phyloP scores from a whole-genome alignment of 1,140 invertebrate species.

The Drosophila grimshawi region DNA sequence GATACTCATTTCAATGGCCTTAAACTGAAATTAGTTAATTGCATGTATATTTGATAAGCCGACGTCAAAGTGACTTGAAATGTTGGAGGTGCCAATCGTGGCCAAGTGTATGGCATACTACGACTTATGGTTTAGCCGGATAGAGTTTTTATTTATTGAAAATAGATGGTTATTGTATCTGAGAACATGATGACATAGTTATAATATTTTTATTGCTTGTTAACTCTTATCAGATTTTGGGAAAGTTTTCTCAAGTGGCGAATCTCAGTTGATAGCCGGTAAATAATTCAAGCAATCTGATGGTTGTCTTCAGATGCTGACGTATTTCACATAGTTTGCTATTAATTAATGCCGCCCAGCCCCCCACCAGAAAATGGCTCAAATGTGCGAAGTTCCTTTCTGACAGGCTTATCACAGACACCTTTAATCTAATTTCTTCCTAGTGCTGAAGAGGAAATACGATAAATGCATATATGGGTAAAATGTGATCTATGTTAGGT shows the following conservation, averaged over 20 bases:
- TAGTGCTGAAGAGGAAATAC: no score
- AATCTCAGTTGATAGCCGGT: background rate
- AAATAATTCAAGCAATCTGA: background rate
- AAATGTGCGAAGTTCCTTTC: no score
- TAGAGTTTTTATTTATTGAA: background rate
- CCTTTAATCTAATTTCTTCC: no score
- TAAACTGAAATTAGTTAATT: no score
- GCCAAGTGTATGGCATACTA: background rate
- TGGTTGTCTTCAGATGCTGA: background rate
- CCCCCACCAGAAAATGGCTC: background rate
- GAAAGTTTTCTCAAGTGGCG: constrained; percentile 23
- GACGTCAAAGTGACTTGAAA: no score
- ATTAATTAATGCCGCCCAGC: constrained; percentile 27
- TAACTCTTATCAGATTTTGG: constrained; percentile 17
- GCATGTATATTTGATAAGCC: no score
- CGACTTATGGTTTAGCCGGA: background rate
- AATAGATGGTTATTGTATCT: constrained; percentile 4
- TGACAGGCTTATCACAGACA: no score
- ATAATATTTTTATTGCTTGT: constrained; percentile 17
- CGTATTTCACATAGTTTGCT: constrained; percentile 13
- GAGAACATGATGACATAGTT: constrained; percentile 17
- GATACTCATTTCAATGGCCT: no score
- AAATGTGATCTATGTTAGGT: no score
- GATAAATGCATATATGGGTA: no score
- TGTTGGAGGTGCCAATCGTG: background rate